These are phyloP conservation scores for Xenopus tropicalis DNA, from an alignment of 2,113 vertebrate genomes.

Conservation along the genomic window UCB_Xtro_10.0 CM004448.2:46933001-46933500, in stretches of 20 bases:
- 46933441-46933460: too few relatives aligned
- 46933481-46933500: too few relatives aligned
- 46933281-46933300: neutral
- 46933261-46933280: conserved; percentile 23
- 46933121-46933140: conserved; percentile 10
- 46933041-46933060: neutral
- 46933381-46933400: too few relatives aligned
- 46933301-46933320: neutral
- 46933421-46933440: too few relatives aligned
- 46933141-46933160: conserved; percentile 41
- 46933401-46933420: too few relatives aligned
- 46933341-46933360: too few relatives aligned
- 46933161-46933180: conserved; percentile 41
- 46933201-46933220: conserved; percentile 43
- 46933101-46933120: neutral
- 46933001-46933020: neutral
- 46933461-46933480: too few relatives aligned
- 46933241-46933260: conserved; percentile 26
- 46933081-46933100: conserved; percentile 41
- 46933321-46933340: conserved; percentile 1
- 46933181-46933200: conserved; percentile 42
- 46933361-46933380: too few relatives aligned
- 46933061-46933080: neutral
- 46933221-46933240: conserved; percentile 19
- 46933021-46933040: neutral